Evolutionary conservation across 2,888 invertebrate genomes (phyloP).

Genomic region (Brenthis daphne): DNA sequence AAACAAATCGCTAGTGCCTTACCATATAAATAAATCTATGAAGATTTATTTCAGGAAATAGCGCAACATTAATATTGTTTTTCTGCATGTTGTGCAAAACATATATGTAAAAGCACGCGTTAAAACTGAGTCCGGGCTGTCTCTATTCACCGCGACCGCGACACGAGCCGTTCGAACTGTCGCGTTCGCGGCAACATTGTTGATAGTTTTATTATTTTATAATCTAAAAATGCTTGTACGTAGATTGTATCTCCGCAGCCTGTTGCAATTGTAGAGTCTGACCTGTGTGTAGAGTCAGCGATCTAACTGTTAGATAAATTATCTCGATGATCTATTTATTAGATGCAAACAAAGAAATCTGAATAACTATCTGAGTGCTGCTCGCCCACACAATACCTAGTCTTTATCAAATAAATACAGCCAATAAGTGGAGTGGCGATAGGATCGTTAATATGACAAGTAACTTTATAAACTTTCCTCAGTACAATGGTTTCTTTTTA

Average conservation of each 20-base stretch:
- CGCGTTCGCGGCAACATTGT: background rate
- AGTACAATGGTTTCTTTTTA: constrained; percentile 45
- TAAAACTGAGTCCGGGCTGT: too few relatives aligned
- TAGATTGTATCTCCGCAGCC: constrained; percentile 11
- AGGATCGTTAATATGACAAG: constrained; percentile 46
- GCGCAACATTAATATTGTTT: constrained; percentile 2
- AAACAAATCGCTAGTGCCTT: constrained; percentile 8
- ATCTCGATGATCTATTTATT: constrained; percentile 45
- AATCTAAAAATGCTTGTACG: background rate
- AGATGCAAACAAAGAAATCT: constrained; percentile 48
- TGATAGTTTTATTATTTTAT: constrained; percentile 12
- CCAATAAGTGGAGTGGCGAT: constrained; percentile 40
- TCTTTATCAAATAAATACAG: constrained; percentile 41
- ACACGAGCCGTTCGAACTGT: background rate
- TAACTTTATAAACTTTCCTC: constrained; percentile 43
- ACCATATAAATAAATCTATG: constrained; percentile 12
- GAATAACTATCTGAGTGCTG: constrained; percentile 41
- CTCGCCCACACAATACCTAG: constrained; percentile 42
- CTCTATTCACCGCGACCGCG: background rate
- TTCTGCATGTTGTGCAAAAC: background rate
- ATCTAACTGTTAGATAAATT: constrained; percentile 33
- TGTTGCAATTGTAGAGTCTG: background rate
- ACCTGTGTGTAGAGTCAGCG: constrained; percentile 12
- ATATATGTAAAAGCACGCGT: background rate
- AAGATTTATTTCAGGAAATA: constrained; percentile 16